Evolutionary conservation across 2,113 vertebrate species (phyloP).

Genomic region (Mungos mungo): DNA sequence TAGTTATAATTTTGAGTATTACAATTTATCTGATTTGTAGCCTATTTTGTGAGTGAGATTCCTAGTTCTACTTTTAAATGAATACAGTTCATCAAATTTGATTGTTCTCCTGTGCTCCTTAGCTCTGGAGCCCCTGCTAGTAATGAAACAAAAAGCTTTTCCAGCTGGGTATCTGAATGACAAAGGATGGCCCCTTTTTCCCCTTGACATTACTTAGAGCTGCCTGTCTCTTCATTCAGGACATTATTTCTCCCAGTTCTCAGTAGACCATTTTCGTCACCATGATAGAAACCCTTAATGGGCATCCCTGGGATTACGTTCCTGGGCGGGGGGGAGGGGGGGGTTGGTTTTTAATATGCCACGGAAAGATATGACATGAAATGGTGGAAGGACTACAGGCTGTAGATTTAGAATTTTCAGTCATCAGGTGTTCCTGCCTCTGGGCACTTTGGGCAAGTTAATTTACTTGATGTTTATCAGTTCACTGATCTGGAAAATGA

Average conservation of each 20-base stretch:
- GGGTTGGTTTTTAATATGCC: not conserved
- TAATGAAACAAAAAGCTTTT: constrained; percentile 65
- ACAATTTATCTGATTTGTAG: not conserved
- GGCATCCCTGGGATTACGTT: not conserved
- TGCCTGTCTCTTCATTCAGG: not conserved
- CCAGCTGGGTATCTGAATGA: not conserved
- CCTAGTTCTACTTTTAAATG: constrained; percentile 33
- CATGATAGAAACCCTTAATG: not conserved
- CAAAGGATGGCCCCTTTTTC: not conserved
- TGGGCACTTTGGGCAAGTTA: not conserved
- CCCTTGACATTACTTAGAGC: not conserved
- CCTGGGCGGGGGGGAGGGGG: not conserved
- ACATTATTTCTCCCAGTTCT: not conserved
- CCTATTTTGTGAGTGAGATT: not conserved
- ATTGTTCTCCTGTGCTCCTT: constrained; percentile 62
- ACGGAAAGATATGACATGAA: not conserved
- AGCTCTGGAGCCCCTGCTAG: constrained; percentile 45
- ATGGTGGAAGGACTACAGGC: not conserved
- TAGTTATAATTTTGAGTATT: constrained; percentile 42
- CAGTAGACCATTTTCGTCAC: accelerated
- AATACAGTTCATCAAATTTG: constrained; percentile 49
- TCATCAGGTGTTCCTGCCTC: not conserved
- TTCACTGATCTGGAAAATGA: not conserved
- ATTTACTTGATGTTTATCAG: not conserved
- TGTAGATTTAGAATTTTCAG: not conserved